These are phyloP conservation scores for Coenonympha arcania DNA, from an alignment of 2,888 invertebrate genomes.

Conservation along the genomic window DNA sequence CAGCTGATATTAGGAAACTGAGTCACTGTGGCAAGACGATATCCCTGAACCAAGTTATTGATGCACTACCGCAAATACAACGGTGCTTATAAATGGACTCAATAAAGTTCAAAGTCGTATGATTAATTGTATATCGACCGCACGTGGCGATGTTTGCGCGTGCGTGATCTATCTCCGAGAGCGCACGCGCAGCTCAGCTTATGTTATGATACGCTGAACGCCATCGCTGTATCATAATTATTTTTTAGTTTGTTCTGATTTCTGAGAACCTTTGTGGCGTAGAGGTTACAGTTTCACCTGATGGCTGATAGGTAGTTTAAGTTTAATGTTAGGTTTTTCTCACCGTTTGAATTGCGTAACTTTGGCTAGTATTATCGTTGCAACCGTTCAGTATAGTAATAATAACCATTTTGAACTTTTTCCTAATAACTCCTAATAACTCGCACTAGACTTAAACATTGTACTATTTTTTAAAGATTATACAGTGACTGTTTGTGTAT, in stretches of 20 bases:
- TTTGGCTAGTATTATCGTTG: too few species aligned
- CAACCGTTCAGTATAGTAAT: too few species aligned
- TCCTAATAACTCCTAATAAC: too few species aligned
- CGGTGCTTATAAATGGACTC: not conserved
- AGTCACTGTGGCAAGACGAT: conserved; percentile 45
- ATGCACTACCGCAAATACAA: not conserved
- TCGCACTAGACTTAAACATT: too few species aligned
- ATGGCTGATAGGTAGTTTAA: too few species aligned
- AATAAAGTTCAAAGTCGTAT: conserved; percentile 13
- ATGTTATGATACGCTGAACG: conserved; percentile 20
- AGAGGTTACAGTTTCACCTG: not conserved
- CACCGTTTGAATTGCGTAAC: too few species aligned
- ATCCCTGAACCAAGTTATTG: not conserved
- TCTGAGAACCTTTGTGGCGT: conserved; percentile 12
- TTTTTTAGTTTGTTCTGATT: conserved; percentile 11
- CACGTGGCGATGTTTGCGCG: not conserved
- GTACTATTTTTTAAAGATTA: too few species aligned
- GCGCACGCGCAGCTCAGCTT: conserved; percentile 19
- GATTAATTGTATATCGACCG: not conserved
- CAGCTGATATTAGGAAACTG: conserved; percentile 49
- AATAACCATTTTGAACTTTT: too few species aligned
- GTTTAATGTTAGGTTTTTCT: too few species aligned
- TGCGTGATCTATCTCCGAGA: conserved; percentile 27
- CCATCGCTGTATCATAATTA: conserved; percentile 14
- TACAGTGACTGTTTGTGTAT: too few species aligned